Percentiles rank a stretch among this genome's conserved stretches.
Evolutionary conservation across 2,113 vertebrate species (phyloP).

Genomic region (Lota lota): DNA sequence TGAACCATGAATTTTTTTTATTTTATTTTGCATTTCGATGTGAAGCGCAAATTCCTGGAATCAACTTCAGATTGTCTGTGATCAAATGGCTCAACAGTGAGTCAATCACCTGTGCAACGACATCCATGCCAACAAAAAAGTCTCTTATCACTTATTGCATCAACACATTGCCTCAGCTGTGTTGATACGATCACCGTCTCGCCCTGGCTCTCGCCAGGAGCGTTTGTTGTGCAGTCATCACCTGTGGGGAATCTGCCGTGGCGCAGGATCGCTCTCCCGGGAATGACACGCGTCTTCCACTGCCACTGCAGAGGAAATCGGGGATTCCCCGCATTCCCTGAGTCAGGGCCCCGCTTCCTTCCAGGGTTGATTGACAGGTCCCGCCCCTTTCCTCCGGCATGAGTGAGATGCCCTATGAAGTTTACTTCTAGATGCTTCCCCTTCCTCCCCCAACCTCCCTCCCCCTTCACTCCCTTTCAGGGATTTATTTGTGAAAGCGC

Average conservation of each 20-base stretch:
- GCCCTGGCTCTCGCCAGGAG: no score
- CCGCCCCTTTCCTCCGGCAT: slow-evolving; percentile 26
- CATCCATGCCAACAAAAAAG: no score
- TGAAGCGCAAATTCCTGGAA: neutral
- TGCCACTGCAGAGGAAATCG: slow-evolving; percentile 30
- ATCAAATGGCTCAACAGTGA: no score
- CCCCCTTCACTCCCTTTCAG: neutral
- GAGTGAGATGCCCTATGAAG: slow-evolving; percentile 23
- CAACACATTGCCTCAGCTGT: no score
- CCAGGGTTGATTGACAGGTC: slow-evolving; percentile 37
- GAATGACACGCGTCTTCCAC: neutral
- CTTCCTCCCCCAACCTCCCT: neutral
- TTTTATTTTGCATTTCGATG: no score
- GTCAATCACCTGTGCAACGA: no score
- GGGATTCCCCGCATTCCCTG: slow-evolving; percentile 65
- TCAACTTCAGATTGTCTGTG: no score
- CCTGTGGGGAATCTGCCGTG: slow-evolving; percentile 11
- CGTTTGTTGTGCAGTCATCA: neutral
- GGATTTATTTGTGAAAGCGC: no score
- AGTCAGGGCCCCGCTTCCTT: slow-evolving; percentile 25
- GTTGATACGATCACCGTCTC: no score
- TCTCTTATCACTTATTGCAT: no score
- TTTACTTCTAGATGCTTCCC: slow-evolving; percentile 9
- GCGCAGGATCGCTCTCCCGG: neutral
- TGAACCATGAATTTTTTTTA: slow-evolving; percentile 23